Percentiles rank a stretch among this genome's conserved stretches.
These are phyloP conservation scores for Luidia sarsii DNA, from an alignment of 53 echinoderm and acorn worm species.

Conservation along the genomic window DNA sequence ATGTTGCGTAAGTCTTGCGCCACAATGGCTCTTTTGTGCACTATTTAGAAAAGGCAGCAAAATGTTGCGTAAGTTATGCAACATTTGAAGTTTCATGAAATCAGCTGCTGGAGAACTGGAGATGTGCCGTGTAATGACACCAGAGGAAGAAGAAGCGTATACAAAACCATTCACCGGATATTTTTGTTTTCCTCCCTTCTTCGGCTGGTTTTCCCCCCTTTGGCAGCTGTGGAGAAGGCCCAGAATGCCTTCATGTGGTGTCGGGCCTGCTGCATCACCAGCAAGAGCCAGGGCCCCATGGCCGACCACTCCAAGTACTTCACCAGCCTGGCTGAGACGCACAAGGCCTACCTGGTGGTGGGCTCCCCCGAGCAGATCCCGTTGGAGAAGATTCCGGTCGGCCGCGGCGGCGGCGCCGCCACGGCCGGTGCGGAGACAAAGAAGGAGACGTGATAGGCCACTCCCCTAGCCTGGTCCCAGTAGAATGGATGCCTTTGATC, in stretches of 20 bases:
- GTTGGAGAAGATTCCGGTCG: constrained; percentile 61
- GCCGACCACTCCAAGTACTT: constrained; percentile 78
- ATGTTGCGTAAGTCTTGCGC: no score
- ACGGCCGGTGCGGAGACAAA: constrained; percentile 17
- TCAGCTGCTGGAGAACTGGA: no score
- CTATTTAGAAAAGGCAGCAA: no score
- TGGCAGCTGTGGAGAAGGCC: constrained; percentile 49
- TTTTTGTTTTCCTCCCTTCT: not conserved
- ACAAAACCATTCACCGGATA: no score
- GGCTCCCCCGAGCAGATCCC: constrained; percentile 79
- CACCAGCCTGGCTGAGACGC: constrained; percentile 82
- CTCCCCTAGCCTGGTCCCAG: no score
- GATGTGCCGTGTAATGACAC: no score
- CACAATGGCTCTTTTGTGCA: no score
- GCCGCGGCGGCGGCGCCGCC: not conserved
- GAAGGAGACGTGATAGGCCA: constrained; percentile 34
- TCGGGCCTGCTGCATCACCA: constrained; percentile 73
- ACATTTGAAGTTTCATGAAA: no score
- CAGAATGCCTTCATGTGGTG: constrained; percentile 84
- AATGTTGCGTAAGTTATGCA: no score
- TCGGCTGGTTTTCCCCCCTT: no score
- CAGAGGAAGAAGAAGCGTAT: no score
- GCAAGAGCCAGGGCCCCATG: constrained; percentile 61
- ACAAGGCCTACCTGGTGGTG: constrained; percentile 71
- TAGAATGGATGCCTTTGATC: no score